phyloP scores from a whole-genome alignment of 2,113 vertebrate genomes.

The Rhinichthys klamathensis region DNA sequence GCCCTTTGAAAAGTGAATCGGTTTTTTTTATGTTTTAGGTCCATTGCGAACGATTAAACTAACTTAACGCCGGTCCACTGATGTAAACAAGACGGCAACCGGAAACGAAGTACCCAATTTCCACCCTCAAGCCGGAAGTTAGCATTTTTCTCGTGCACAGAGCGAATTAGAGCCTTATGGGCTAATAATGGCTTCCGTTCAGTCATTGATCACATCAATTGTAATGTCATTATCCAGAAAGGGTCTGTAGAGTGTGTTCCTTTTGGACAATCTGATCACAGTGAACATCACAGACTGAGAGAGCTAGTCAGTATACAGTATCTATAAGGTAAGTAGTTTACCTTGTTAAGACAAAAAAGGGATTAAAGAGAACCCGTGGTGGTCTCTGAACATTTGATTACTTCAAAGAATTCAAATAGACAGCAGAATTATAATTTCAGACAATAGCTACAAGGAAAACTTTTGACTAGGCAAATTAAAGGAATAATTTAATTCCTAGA shows the following conservation, averaged over 20 bases:
- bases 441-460: conserved; percentile 9
- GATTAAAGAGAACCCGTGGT: background rate
- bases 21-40: too few relatives aligned
- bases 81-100: too few relatives aligned
- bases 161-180: conserved; percentile 20
- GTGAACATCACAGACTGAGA: background rate
- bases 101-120: too few relatives aligned
- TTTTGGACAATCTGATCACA: background rate
- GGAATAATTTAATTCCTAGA: background rate
- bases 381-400: background rate
- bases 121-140: too few relatives aligned
- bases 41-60: too few relatives aligned
- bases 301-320: background rate
- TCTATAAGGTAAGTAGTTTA: background rate
- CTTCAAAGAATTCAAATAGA: conserved; percentile 1
- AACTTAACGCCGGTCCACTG: too few relatives aligned
- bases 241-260: background rate
- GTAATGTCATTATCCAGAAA: conserved; percentile 42
- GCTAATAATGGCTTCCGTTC: conserved; percentile 44
- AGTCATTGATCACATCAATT: conserved; percentile 49
- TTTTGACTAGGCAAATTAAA: background rate
- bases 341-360: background rate
- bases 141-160: too few relatives aligned
- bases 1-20: too few relatives aligned
- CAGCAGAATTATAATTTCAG: background rate